These are phyloP conservation scores for Circaetus gallicus DNA, from an alignment of 2,113 vertebrate genomes.

Conservation along the genomic window DNA sequence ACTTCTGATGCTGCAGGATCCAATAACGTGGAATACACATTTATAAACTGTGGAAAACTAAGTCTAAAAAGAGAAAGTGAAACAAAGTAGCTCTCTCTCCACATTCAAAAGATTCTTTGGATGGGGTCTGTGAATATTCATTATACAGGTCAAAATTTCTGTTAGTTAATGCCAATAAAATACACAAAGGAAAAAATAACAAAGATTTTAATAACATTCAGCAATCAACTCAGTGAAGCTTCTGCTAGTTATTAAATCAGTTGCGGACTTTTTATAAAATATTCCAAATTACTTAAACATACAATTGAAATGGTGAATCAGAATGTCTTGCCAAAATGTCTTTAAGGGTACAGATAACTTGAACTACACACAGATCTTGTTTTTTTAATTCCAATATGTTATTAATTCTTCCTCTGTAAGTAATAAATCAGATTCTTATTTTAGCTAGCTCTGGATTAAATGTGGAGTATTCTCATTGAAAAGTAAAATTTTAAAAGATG, in stretches of 20 bases:
- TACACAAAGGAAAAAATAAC: background rate
- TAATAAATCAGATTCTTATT: background rate
- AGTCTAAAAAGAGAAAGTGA: background rate
- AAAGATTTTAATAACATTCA: background rate
- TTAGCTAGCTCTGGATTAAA: background rate
- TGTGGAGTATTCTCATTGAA: background rate
- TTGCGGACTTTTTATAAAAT: background rate
- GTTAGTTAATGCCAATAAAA: background rate
- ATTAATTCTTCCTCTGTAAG: background rate
- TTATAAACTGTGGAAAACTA: background rate
- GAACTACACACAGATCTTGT: background rate
- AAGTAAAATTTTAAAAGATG: background rate
- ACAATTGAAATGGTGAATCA: background rate
- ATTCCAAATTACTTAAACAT: background rate
- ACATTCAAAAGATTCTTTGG: background rate
- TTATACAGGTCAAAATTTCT: background rate
- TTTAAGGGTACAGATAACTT: background rate
- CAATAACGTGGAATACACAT: background rate
- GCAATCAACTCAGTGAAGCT: background rate
- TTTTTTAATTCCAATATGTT: background rate
- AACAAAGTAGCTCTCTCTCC: background rate
- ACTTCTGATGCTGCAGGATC: background rate
- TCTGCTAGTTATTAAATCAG: background rate
- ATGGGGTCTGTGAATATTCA: background rate
- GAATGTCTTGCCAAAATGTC: background rate